Evolutionary conservation across 2,797 vertebrate genomes (phyloP).

Genomic region (Clarias laeviceps): DNA sequence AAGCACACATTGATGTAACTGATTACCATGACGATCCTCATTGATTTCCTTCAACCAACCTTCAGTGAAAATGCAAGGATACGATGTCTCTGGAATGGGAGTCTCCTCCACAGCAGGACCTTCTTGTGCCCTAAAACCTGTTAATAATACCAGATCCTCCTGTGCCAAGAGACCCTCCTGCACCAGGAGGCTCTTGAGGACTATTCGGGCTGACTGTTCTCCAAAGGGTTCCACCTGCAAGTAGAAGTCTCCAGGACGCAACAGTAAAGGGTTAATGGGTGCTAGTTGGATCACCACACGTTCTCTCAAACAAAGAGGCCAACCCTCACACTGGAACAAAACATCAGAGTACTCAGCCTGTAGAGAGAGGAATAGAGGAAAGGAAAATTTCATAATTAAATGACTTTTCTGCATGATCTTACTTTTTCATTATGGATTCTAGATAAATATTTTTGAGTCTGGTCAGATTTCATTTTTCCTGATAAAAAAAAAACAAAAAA

Average conservation of each 20-base stretch:
- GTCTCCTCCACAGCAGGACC: constrained; percentile 80
- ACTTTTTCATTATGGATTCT: neutral
- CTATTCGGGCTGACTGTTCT: constrained; percentile 84
- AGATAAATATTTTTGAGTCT: neutral
- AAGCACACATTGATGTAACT: constrained; percentile 83
- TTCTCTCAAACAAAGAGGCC: constrained; percentile 89
- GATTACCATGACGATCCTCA: constrained; percentile 68
- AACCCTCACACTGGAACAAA: constrained; percentile 91
- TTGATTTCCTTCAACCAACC: constrained; percentile 87
- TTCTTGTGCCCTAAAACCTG: constrained; percentile 45
- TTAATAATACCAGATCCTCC: constrained; percentile 43
- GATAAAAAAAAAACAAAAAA: neutral
- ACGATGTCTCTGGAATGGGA: constrained; percentile 79
- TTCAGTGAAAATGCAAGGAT: constrained; percentile 84
- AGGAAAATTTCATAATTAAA: neutral
- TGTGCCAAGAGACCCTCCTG: constrained; percentile 69
- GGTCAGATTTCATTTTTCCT: too few species aligned
- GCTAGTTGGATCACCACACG: constrained; percentile 89
- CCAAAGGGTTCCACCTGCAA: constrained; percentile 87
- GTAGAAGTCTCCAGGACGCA: constrained; percentile 93
- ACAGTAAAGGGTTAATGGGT: constrained; percentile 83
- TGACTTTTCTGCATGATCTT: neutral
- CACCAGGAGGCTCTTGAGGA: constrained; percentile 83
- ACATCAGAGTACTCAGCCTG: constrained; percentile 86
- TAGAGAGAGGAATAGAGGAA: neutral